These are phyloP conservation scores for Cosmopolites sordidus DNA, from an alignment of 2,888 invertebrate species.

Conservation along the genomic window DNA sequence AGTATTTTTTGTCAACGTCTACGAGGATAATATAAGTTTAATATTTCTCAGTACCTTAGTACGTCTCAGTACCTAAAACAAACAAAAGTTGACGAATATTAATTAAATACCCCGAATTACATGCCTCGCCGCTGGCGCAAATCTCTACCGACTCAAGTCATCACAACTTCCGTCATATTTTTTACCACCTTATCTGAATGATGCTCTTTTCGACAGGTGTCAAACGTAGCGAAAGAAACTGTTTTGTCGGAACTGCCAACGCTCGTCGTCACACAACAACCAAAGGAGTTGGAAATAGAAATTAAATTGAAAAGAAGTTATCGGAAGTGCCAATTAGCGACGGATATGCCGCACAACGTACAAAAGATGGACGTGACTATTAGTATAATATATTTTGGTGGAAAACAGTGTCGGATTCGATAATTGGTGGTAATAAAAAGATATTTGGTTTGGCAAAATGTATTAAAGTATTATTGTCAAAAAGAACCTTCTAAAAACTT, in stretches of 20 bases:
- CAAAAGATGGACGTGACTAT: slow-evolving; percentile 11
- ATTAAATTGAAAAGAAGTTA: slow-evolving; percentile 18
- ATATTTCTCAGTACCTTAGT: too few relatives aligned
- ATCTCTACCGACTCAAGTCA: slow-evolving; percentile 1
- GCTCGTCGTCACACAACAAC: slow-evolving; percentile 2
- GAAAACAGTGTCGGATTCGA: slow-evolving; percentile 6
- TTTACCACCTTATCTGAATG: slow-evolving; percentile 16
- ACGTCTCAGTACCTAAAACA: too few relatives aligned
- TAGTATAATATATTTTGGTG: slow-evolving; percentile 9
- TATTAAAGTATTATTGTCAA: too few relatives aligned
- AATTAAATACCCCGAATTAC: too few relatives aligned
- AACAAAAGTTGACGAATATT: too few relatives aligned
- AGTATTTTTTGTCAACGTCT: too few relatives aligned
- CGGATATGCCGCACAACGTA: slow-evolving; percentile 17
- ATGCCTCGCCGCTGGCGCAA: slow-evolving; percentile 20
- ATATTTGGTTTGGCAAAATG: too few relatives aligned
- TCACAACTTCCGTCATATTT: slow-evolving; percentile 16
- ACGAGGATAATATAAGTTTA: too few relatives aligned
- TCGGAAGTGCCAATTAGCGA: slow-evolving; percentile 24
- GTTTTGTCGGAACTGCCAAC: slow-evolving; percentile 23
- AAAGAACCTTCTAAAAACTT: too few relatives aligned
- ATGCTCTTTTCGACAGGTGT: slow-evolving; percentile 30
- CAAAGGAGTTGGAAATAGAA: slow-evolving; percentile 14
- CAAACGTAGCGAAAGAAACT: slow-evolving; percentile 21
- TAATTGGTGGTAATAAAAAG: slow-evolving; percentile 6